phyloP scores from a whole-genome alignment of 2,797 vertebrate species.

The Lycodopsis pacificus region DNA sequence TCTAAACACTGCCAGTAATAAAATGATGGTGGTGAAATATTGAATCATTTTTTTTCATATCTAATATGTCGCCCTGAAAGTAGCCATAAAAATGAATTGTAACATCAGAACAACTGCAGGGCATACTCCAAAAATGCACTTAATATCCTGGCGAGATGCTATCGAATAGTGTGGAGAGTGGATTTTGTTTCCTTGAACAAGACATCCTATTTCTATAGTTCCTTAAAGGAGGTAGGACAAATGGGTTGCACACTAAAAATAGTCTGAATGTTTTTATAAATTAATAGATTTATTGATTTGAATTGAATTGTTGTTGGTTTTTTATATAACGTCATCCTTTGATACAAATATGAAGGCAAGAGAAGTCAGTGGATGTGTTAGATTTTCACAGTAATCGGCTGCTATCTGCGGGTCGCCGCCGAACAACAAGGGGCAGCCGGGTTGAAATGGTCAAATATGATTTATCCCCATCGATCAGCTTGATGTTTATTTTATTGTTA shows the following conservation, averaged over 20 bases:
- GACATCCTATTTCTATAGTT: conserved; percentile 42
- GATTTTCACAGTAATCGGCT: neutral
- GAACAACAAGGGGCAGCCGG: conserved; percentile 7
- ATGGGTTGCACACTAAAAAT: conserved; percentile 39
- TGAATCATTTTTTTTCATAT: conserved; percentile 3
- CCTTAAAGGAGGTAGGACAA: conserved; percentile 53
- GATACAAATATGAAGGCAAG: neutral
- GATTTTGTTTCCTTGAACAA: conserved; percentile 34
- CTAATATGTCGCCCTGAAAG: conserved; percentile 2
- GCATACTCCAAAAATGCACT: conserved; percentile 18
- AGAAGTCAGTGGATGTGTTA: neutral
- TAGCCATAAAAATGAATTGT: conserved; percentile 21
- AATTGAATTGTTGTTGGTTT: neutral
- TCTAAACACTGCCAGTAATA: neutral
- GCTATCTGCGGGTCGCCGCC: neutral
- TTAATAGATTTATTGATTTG: neutral
- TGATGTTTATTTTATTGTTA: conserved; percentile 24
- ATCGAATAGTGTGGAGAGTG: conserved; percentile 13
- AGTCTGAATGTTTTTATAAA: neutral
- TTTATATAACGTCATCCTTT: neutral
- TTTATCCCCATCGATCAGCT: conserved; percentile 9
- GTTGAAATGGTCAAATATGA: neutral
- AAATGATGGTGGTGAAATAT: neutral
- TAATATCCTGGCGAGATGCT: conserved; percentile 20
- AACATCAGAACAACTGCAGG: neutral